Conservation (phyloP, 2,797 vertebrate species). For the Euphonia xanthogaster region DNA sequence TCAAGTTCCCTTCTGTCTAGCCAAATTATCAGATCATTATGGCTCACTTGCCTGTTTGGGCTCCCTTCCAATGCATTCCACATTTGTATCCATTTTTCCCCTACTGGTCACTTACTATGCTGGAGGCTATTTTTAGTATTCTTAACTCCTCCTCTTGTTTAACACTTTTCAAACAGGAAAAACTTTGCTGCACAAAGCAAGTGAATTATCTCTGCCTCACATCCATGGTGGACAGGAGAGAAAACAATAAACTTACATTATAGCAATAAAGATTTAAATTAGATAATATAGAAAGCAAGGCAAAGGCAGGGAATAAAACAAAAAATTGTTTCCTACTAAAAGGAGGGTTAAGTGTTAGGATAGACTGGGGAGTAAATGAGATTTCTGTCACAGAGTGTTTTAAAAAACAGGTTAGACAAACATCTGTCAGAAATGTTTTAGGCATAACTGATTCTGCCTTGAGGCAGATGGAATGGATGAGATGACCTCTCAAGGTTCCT, state of each 20-base stretch:
- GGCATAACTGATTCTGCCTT: conserved; percentile 42
- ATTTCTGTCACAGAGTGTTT: conserved; percentile 25
- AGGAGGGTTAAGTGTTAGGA: neutral
- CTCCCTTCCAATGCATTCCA: neutral
- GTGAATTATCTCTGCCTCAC: neutral
- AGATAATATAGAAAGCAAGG: neutral
- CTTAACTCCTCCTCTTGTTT: neutral
- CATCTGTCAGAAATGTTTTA: conserved; percentile 54
- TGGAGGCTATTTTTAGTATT: conserved; percentile 7
- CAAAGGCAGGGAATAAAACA: neutral
- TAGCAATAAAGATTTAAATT: neutral
- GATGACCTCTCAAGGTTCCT: conserved; percentile 40
- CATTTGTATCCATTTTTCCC: neutral
- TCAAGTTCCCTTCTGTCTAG: conserved; percentile 48
- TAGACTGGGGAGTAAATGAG: neutral
- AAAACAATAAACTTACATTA: neutral
- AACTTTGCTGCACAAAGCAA: neutral
- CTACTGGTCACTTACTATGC: conserved; percentile 4
- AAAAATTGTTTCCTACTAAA: neutral
- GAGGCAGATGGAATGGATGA: conserved; percentile 24
- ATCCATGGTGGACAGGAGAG: neutral
- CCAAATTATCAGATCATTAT: conserved; percentile 46
- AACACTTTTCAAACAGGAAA: neutral
- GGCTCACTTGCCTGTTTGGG: neutral
- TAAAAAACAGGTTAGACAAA: conserved; percentile 44